A percentile compares a stretch with the other conserved stretches of the same genome.
Conservation (phyloP, 2,113 vertebrate genomes). For the Proteles cristata region DNA sequence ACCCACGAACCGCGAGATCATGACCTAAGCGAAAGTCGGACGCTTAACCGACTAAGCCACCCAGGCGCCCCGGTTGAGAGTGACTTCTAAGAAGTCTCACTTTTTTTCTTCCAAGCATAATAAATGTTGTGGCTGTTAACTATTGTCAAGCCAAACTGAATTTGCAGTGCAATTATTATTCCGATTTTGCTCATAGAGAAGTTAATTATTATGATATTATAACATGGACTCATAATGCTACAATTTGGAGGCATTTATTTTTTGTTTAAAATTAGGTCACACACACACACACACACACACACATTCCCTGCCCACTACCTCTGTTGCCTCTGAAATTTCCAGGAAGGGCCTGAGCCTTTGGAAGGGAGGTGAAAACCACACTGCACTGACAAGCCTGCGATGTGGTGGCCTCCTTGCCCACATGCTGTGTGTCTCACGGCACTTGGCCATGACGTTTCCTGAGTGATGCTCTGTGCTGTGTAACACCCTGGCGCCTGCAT, state of each 20-base stretch:
- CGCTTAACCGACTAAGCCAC: too few species aligned
- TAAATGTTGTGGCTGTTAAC: not conserved
- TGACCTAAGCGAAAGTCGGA: too few species aligned
- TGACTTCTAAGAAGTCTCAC: not conserved
- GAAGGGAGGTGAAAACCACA: not conserved
- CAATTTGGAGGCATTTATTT: not conserved
- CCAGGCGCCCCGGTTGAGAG: too few species aligned
- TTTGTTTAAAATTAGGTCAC: not conserved
- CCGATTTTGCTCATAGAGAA: not conserved
- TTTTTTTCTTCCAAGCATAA: too few species aligned
- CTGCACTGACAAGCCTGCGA: rapidly evolving
- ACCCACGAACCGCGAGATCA: too few species aligned
- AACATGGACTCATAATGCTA: not conserved
- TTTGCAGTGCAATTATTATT: not conserved
- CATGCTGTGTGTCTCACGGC: rapidly evolving
- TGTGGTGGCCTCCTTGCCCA: rapidly evolving
- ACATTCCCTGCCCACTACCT: not conserved
- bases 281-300: not conserved
- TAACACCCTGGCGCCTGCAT: rapidly evolving
- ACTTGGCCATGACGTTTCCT: not conserved
- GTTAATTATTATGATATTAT: not conserved
- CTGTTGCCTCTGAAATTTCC: not conserved
- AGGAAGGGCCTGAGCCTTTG: not conserved
- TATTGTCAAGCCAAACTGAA: not conserved
- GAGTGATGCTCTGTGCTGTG: not conserved